phyloP scores from a whole-genome alignment of 2,113 vertebrate genomes.

The Esox niger region DNA sequence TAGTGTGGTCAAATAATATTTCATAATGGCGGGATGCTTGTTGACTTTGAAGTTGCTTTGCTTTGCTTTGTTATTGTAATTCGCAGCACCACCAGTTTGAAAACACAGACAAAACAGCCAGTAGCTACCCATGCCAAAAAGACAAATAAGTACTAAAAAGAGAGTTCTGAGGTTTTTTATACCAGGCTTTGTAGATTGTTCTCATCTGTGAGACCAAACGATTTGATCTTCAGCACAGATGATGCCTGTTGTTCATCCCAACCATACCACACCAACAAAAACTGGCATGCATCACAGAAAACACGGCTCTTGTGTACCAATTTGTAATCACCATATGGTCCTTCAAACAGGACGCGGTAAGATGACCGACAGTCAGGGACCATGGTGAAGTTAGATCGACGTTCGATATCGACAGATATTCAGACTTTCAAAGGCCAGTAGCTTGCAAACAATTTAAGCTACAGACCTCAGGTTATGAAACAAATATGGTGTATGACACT shows the following conservation, averaged over 20 bases:
- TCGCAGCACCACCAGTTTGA: not conserved
- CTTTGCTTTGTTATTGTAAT: conserved; percentile 24
- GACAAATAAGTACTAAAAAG: not conserved
- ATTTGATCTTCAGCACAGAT: conserved; percentile 30
- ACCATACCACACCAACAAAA: not conserved
- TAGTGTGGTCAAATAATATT: conserved; percentile 11
- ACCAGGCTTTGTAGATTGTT: conserved; percentile 24
- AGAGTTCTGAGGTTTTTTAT: conserved; percentile 29
- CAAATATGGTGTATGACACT: too few relatives aligned
- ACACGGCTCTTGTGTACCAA: not conserved
- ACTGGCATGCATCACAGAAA: not conserved
- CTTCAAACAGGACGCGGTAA: not conserved
- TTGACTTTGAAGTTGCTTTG: conserved; percentile 24
- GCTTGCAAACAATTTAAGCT: too few relatives aligned
- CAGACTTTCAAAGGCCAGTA: too few relatives aligned
- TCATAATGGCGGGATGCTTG: conserved; percentile 6
- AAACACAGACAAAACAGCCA: conserved; percentile 21
- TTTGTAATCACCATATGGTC: not conserved
- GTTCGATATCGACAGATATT: too few relatives aligned
- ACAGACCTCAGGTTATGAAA: too few relatives aligned
- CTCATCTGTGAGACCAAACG: not conserved
- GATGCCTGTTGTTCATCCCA: conserved; percentile 17
- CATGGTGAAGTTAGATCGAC: too few relatives aligned
- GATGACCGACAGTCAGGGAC: too few relatives aligned
- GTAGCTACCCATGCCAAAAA: not conserved